Base-by-base conservation (phyloP, 2,888 invertebrate genomes). In the Muscina levida region DNA sequence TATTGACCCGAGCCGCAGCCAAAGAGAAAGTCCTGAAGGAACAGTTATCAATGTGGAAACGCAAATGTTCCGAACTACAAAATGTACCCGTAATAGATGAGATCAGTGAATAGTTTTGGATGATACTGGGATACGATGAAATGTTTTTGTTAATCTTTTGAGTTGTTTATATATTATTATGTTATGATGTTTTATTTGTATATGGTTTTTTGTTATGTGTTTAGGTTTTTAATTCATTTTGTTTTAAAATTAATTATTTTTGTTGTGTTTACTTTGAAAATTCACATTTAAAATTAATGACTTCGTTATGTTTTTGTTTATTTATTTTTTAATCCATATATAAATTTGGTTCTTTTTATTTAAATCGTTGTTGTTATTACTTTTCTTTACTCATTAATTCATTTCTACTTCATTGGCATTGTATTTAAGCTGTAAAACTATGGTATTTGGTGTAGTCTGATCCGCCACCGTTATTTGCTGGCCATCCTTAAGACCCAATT, bases 401-500 rank as follows among this genome's bases (percentile, higher is more conserved):
- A 91, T 91, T 85, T 91, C 90, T 17, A 90, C 90, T 90, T 93
- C 94, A 88, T 92, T 89, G 26, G 90, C 85, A 88, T 92, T 93
- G 88, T 94, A 95, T 88, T 94, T 95, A 26, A 97, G 92, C 89
- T 93, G 94, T 72, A 96, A 91, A n/a, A 95, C 93, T 65, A 97
- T 91, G 8, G 96, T 94, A 85, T 93, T 95, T 0, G 98, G 98
- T 4, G 96, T 95, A 2, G 98, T 98, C 19, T 94, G 92, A 92
- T 99, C 99, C 0, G 98, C 97, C 1, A 99, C 97, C 84, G 97
- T 93, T 72, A 99, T 92, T 88, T 97, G 96, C 71, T 94, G 95
- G 0, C 97, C 97, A 90, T 97, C 95, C 76, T 90, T 92, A 19
- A 99, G 91, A 1, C 96, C 97, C 75, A 99, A 92, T 85, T 99